Percentiles rank a stretch among this genome's conserved stretches.
Evolutionary conservation across 2,113 vertebrate species (phyloP).

Genomic region (Cavia porcellus): DNA sequence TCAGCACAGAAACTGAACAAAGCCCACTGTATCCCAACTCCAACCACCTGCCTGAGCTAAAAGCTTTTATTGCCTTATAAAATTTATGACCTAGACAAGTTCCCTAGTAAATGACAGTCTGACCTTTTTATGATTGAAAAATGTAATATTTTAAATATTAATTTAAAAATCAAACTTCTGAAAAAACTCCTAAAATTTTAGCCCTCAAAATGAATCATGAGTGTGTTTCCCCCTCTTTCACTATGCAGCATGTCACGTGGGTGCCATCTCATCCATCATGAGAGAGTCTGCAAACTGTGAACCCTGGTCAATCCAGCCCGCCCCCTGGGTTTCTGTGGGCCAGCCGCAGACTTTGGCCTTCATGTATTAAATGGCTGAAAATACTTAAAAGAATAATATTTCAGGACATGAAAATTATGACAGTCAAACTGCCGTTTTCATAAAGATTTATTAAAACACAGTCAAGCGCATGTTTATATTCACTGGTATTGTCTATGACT

Average conservation of each 20-base stretch:
- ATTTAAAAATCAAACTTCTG: neutral
- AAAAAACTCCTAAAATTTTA: neutral
- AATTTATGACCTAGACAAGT: neutral
- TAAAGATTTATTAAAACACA: constrained; percentile 17
- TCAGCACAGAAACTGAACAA: neutral
- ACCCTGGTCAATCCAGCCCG: neutral
- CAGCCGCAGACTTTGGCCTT: neutral
- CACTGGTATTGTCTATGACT: neutral
- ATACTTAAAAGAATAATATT: neutral
- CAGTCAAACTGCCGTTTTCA: neutral
- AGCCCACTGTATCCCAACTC: neutral
- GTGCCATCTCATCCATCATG: neutral
- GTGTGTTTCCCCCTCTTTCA: neutral
- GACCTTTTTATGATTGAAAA: neutral
- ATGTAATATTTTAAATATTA: neutral
- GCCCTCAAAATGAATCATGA: neutral
- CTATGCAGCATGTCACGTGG: neutral
- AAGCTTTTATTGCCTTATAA: constrained; percentile 7
- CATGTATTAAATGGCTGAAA: neutral
- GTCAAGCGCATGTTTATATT: neutral
- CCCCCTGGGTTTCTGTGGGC: neutral
- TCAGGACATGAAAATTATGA: neutral
- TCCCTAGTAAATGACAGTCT: neutral
- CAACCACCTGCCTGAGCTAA: neutral
- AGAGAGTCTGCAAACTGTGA: neutral